phyloP scores from a whole-genome alignment of 2,797 vertebrate genomes.

The Diplodus puntazzo region DNA sequence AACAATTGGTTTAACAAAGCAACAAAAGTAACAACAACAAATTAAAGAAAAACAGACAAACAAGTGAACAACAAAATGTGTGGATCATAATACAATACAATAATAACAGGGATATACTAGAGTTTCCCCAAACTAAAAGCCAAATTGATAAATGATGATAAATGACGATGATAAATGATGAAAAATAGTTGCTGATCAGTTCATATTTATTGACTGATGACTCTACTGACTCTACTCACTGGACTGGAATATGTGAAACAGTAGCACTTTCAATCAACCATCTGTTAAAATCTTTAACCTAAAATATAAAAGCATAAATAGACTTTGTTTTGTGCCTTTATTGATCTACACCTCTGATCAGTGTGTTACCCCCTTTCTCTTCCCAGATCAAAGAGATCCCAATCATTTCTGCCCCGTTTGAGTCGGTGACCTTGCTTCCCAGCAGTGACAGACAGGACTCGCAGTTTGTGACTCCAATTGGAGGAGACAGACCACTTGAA shows the following conservation, averaged over 20 bases:
- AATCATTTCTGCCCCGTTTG: slow-evolving; percentile 89
- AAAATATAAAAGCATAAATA: neutral
- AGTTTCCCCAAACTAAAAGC: too few relatives aligned
- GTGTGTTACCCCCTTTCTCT: slow-evolving; percentile 52
- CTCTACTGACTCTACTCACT: neutral
- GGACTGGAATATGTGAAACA: neutral
- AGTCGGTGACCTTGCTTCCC: slow-evolving; percentile 92
- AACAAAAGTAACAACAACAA: too few relatives aligned
- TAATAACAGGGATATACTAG: too few relatives aligned
- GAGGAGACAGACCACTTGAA: slow-evolving; percentile 94
- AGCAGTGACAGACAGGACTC: slow-evolving; percentile 93
- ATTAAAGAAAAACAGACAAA: too few relatives aligned
- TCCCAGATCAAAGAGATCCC: slow-evolving; percentile 84
- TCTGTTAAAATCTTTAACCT: neutral
- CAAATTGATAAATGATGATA: neutral
- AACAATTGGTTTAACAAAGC: too few relatives aligned
- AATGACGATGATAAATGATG: neutral
- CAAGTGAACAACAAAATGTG: too few relatives aligned
- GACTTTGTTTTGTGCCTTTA: neutral
- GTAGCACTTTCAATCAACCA: neutral
- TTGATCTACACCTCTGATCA: slow-evolving; percentile 13
- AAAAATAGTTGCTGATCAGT: neutral
- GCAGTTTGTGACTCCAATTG: slow-evolving; percentile 91
- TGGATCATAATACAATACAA: too few relatives aligned
- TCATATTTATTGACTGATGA: neutral